A percentile compares a stretch with the other conserved stretches of the same genome.
These are phyloP conservation scores for Halcyon chelicuti DNA, from an alignment of 2,797 vertebrate species.

Conservation along the genomic window DNA sequence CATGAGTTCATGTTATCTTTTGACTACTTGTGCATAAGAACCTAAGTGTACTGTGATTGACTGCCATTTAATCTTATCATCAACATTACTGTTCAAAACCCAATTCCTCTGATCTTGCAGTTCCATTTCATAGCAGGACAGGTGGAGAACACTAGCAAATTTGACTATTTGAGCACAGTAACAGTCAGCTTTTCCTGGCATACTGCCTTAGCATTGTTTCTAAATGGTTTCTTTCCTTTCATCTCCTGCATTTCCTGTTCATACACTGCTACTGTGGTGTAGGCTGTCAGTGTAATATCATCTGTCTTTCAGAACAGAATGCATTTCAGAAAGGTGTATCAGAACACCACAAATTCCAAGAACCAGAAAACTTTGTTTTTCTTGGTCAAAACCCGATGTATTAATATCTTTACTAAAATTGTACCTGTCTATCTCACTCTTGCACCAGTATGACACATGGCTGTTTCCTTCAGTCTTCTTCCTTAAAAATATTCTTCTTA, in stretches of 20 bases:
- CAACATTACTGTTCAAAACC: background rate
- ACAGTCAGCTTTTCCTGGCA: background rate
- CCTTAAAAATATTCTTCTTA: background rate
- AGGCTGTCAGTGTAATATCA: background rate
- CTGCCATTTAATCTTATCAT: background rate
- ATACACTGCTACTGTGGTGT: no score
- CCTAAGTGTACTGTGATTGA: background rate
- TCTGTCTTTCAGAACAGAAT: background rate
- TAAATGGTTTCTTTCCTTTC: background rate
- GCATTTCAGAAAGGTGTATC: background rate
- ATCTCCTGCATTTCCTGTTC: background rate
- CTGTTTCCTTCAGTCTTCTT: background rate
- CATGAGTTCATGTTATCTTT: background rate
- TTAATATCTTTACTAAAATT: background rate
- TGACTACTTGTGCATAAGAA: background rate
- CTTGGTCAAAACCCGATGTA: rapidly evolving
- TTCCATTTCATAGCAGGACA: background rate
- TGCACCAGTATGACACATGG: background rate
- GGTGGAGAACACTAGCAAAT: background rate
- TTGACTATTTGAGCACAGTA: background rate
- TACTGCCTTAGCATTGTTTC: background rate
- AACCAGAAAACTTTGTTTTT: background rate
- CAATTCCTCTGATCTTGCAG: background rate
- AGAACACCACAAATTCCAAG: background rate
- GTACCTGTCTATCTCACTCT: background rate